Evolutionary conservation across 2,797 vertebrate genomes (phyloP).

Genomic region (Vultur gryphus): DNA sequence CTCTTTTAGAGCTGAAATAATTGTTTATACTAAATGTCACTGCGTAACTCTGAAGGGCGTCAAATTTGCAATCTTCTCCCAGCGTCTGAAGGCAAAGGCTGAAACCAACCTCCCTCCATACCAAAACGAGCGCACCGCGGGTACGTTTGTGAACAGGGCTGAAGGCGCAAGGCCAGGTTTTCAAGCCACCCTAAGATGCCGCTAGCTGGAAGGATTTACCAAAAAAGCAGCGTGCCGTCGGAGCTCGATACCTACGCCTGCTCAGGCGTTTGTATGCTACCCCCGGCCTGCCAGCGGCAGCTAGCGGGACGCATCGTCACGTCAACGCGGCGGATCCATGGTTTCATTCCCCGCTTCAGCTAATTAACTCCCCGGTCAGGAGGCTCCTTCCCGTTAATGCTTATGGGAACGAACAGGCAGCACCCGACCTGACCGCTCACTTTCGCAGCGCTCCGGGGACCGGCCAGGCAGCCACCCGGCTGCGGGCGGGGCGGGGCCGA

Average conservation of each 20-base stretch:
- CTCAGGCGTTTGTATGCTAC: no score
- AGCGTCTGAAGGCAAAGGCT: not conserved
- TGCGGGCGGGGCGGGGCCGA: rapidly evolving
- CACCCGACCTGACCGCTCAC: rapidly evolving
- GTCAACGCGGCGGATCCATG: rapidly evolving
- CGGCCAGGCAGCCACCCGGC: rapidly evolving
- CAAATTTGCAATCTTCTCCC: not conserved
- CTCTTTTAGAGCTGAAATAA: not conserved
- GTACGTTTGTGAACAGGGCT: rapidly evolving
- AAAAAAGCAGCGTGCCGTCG: rapidly evolving
- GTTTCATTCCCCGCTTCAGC: rapidly evolving
- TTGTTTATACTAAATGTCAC: not conserved
- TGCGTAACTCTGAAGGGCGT: rapidly evolving
- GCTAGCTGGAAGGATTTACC: not conserved
- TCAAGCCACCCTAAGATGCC: no score
- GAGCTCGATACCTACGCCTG: not conserved
- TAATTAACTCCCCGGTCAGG: no score
- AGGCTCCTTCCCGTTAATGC: no score
- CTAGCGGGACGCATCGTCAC: rapidly evolving
- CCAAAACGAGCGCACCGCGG: not conserved
- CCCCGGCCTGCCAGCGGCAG: not conserved
- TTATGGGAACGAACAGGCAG: rapidly evolving
- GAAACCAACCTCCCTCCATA: rapidly evolving
- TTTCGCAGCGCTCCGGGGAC: rapidly evolving
- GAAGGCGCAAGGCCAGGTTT: no score